These are phyloP conservation scores for Netelia fuscicornis DNA, from an alignment of 2,888 invertebrate genomes.

Conservation along the genomic window DNA sequence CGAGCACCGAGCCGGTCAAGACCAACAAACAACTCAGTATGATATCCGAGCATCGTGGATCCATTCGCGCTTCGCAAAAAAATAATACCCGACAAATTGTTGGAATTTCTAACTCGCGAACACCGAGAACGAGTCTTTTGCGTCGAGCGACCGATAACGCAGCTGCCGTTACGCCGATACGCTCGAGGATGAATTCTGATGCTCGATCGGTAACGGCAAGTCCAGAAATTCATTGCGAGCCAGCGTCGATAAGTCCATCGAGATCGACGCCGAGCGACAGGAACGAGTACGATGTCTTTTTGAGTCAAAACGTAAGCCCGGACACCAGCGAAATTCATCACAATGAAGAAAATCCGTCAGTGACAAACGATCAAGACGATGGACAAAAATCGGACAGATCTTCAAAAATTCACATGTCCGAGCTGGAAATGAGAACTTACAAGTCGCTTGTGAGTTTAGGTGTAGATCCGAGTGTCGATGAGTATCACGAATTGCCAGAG, in stretches of 20 bases:
- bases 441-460: constrained; percentile 67
- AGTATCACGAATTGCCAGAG: constrained; percentile 68
- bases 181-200: neutral
- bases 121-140: constrained; percentile 67
- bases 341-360: constrained; percentile 58
- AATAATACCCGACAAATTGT: constrained; percentile 55
- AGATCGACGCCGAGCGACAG: constrained; percentile 70
- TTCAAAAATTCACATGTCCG: constrained; percentile 52
- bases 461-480: constrained; percentile 62
- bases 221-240: constrained; percentile 32
- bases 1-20: constrained; percentile 69
- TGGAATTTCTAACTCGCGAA: constrained; percentile 30
- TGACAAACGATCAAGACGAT: neutral
- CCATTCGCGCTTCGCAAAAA: constrained; percentile 71
- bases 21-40: constrained; percentile 72
- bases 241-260: constrained; percentile 46
- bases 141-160: constrained; percentile 70
- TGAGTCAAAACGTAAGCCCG: constrained; percentile 62
- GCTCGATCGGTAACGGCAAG: constrained; percentile 30
- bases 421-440: constrained; percentile 73
- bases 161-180: constrained; percentile 1
- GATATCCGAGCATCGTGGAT: constrained; percentile 75
- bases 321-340: constrained; percentile 63
- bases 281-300: constrained; percentile 66
- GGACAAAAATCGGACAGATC: constrained; percentile 45